Conservation (phyloP, 2,888 invertebrate species). For the Eustalomyia histrio region DNA sequence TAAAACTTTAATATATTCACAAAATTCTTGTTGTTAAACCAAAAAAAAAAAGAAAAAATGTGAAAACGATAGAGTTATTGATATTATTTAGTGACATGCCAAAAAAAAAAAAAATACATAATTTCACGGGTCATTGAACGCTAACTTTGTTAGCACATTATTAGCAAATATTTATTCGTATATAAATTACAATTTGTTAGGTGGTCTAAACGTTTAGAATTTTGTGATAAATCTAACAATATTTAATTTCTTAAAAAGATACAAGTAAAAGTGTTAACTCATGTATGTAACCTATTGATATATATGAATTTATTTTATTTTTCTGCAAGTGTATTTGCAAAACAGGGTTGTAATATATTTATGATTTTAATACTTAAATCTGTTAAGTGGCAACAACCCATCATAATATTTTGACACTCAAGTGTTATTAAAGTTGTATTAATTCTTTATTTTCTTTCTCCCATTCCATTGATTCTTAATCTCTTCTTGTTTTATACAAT, state of each 20-base stretch:
- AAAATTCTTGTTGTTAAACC: background rate
- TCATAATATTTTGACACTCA: conserved; percentile 73
- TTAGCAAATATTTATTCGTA: conserved; percentile 26
- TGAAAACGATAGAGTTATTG: conserved; percentile 25
- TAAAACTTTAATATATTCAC: background rate
- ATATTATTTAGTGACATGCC: conserved; percentile 25
- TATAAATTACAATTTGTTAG: background rate
- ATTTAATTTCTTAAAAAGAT: background rate
- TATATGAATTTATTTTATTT: background rate
- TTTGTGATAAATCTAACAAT: background rate
- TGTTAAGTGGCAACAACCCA: conserved; percentile 63
- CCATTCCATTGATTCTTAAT: background rate
- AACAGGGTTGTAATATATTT: background rate
- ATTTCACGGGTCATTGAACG: conserved; percentile 37
- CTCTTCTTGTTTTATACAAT: background rate
- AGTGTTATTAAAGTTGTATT: conserved; percentile 69
- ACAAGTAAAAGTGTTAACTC: background rate
- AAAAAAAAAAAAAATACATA: conserved; percentile 9
- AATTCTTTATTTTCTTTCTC: conserved; percentile 18
- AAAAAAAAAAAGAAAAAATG: conserved; percentile 1
- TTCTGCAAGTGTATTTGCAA: conserved; percentile 9
- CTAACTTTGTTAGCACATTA: conserved; percentile 28
- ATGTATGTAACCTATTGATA: background rate
- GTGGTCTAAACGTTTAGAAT: background rate
- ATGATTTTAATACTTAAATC: conserved; percentile 5